These are phyloP conservation scores for Mormoops blainvillei DNA, from an alignment of 2,113 vertebrate species.

Conservation along the genomic window DNA sequence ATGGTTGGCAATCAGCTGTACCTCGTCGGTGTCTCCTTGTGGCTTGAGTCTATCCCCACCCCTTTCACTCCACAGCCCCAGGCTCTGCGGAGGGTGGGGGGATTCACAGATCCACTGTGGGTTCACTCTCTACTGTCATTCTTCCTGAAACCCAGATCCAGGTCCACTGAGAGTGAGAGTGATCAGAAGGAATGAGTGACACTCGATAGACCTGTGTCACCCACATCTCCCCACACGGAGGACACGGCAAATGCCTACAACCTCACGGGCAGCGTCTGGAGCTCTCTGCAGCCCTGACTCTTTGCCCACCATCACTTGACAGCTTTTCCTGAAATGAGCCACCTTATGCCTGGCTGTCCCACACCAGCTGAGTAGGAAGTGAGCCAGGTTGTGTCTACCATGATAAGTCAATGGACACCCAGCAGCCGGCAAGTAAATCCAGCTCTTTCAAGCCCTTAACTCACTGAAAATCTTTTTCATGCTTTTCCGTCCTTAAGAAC, in stretches of 20 bases:
- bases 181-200: accelerated
- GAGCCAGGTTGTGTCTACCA: accelerated
- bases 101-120: no score
- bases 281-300: accelerated
- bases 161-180: not conserved
- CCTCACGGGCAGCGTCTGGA: not conserved
- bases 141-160: not conserved
- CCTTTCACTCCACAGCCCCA: not conserved
- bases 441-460: not conserved
- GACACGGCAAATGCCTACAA: accelerated
- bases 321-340: not conserved
- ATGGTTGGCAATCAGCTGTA: accelerated
- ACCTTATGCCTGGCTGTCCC: not conserved
- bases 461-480: accelerated
- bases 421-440: accelerated
- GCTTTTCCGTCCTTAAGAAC: not conserved
- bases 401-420: accelerated
- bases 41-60: not conserved
- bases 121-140: accelerated
- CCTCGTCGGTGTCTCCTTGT: accelerated
- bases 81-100: not conserved
- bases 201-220: accelerated
- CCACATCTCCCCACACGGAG: accelerated
- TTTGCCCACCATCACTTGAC: accelerated
- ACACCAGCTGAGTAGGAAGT: accelerated